Conservation (phyloP, 1,140 invertebrate species). For the Phymastichus coffea region DNA sequence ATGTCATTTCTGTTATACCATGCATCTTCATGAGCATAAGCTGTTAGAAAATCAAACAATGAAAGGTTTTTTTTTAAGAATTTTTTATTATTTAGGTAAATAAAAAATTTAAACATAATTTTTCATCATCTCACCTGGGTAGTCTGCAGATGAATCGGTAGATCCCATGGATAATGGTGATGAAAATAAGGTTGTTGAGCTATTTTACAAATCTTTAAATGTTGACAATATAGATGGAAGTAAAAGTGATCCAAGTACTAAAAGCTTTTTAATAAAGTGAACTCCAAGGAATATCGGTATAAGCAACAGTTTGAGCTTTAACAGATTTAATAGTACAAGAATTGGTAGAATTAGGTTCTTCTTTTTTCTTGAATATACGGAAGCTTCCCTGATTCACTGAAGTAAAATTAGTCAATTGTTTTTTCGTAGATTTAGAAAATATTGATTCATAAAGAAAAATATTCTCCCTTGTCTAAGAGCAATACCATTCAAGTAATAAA, state of each 20-base stretch:
- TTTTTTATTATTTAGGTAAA: no score
- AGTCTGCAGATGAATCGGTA: slow-evolving; percentile 46
- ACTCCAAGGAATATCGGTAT: slow-evolving; percentile 65
- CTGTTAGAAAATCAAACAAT: slow-evolving; percentile 37
- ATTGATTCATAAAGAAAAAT: no score
- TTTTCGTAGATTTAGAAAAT: no score
- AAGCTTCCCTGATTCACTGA: slow-evolving; percentile 33
- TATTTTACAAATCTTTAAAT: slow-evolving; percentile 66
- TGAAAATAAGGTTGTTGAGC: slow-evolving; percentile 38
- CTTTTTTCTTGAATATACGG: slow-evolving; percentile 60
- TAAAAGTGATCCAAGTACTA: slow-evolving; percentile 63
- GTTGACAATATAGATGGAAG: slow-evolving; percentile 63
- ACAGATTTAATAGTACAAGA: slow-evolving; percentile 61
- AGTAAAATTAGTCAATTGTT: no score
- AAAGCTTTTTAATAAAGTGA: slow-evolving; percentile 69
- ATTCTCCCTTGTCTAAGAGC: no score
- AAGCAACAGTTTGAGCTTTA: slow-evolving; percentile 66
- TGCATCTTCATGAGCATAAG: slow-evolving; percentile 47
- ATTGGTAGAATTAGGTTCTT: slow-evolving; percentile 64
- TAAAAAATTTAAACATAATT: no score
- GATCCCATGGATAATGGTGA: slow-evolving; percentile 44
- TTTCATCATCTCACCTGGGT: slow-evolving; percentile 51
- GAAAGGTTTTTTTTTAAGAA: no score
- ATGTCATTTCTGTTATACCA: slow-evolving; percentile 51
- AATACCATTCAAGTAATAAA: no score